These are phyloP conservation scores for Protonemura montana DNA, from an alignment of 2,888 invertebrate genomes.

Conservation along the genomic window DNA sequence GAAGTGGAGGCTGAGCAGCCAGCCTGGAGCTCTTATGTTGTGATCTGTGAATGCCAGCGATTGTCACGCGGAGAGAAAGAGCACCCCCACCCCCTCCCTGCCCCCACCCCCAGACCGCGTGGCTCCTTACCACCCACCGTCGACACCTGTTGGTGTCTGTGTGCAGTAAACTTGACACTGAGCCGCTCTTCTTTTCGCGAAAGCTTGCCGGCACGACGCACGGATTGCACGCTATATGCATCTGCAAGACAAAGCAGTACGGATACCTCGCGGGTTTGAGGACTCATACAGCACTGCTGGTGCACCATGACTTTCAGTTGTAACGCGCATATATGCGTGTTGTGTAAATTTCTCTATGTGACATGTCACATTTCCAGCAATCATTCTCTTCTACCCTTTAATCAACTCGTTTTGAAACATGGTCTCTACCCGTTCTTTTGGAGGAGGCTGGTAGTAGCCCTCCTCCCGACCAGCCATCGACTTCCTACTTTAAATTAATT, in stretches of 20 bases:
- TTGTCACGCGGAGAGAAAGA: not conserved
- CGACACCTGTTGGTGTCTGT: constrained; percentile 23
- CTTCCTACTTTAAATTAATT: constrained; percentile 12
- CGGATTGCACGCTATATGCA: not conserved
- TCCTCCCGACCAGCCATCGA: not conserved
- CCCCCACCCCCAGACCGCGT: not conserved
- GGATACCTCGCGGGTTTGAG: too few species aligned
- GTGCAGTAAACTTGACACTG: not conserved
- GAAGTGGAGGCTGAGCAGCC: not conserved
- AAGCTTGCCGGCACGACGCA: not conserved
- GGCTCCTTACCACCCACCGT: not conserved
- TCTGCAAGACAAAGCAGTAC: not conserved
- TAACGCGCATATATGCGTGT: too few species aligned
- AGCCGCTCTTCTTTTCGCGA: not conserved
- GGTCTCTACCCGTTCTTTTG: not conserved
- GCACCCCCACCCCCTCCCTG: not conserved
- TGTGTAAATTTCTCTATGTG: too few species aligned
- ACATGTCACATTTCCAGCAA: not conserved
- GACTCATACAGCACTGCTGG: too few species aligned
- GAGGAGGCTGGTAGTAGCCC: not conserved
- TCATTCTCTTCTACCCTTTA: not conserved
- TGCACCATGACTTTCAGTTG: too few species aligned
- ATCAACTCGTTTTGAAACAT: not conserved
- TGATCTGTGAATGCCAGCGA: constrained; percentile 27
- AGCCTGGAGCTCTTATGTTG: not conserved